These are phyloP conservation scores for Tautogolabrus adspersus DNA, from an alignment of 2,113 vertebrate genomes.

Conservation along the genomic window DNA sequence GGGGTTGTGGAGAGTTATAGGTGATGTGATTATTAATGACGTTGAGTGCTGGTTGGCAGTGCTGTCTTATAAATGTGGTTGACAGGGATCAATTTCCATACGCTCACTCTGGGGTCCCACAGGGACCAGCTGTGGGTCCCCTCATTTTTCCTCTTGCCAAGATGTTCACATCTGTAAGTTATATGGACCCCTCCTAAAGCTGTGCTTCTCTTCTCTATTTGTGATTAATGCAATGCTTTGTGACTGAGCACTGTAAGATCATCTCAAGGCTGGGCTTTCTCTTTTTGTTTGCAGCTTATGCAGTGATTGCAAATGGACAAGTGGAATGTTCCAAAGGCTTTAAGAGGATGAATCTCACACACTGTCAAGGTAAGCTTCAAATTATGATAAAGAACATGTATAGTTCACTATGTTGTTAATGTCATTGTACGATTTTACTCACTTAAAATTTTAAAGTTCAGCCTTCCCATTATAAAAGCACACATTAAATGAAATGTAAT, in stretches of 20 bases:
- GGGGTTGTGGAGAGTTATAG: slow-evolving; percentile 49
- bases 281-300: slow-evolving; percentile 82
- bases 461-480: slow-evolving; percentile 11
- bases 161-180: slow-evolving; percentile 77
- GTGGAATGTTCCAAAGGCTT: slow-evolving; percentile 93
- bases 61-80: slow-evolving; percentile 68
- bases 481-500: slow-evolving; percentile 27
- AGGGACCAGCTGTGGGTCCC: slow-evolving; percentile 62
- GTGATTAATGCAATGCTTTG: slow-evolving; percentile 47
- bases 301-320: slow-evolving; percentile 90
- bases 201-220: slow-evolving; percentile 27
- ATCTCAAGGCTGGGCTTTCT: slow-evolving; percentile 40
- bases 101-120: slow-evolving; percentile 56
- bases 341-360: slow-evolving; percentile 90
- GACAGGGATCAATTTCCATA: slow-evolving; percentile 68
- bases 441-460: slow-evolving; percentile 8
- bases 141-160: slow-evolving; percentile 60
- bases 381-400: neutral
- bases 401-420: neutral
- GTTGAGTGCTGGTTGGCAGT: slow-evolving; percentile 65
- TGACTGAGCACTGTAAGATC: slow-evolving; percentile 30
- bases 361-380: slow-evolving; percentile 93
- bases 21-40: slow-evolving; percentile 69
- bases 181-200: slow-evolving; percentile 57
- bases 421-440: neutral